phyloP scores from a whole-genome alignment of 2,113 vertebrate genomes.

The Jaculus jaculus region DNA sequence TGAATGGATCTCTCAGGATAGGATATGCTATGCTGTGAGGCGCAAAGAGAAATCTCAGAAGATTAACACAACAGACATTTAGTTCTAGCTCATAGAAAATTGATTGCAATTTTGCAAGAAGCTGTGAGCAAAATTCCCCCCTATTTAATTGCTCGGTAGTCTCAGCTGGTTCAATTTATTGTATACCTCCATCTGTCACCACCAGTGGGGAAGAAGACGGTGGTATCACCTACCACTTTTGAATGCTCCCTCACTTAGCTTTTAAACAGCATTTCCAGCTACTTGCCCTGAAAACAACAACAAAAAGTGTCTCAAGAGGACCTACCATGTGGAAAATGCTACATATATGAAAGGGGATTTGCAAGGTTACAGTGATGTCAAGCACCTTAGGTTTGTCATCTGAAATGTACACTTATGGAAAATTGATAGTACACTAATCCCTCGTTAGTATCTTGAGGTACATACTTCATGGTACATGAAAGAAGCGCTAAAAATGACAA shows the following conservation, averaged over 20 bases:
- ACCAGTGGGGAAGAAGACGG: rapidly evolving
- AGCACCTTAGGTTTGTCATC: background rate
- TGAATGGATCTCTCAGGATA: background rate
- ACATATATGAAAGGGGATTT: background rate
- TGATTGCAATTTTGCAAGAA: background rate
- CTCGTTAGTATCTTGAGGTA: background rate
- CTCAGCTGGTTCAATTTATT: background rate
- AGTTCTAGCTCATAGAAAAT: background rate
- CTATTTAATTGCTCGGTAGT: background rate
- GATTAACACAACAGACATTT: background rate
- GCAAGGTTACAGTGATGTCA: background rate
- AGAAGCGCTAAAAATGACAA: background rate
- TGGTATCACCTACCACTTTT: background rate
- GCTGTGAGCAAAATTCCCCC: background rate
- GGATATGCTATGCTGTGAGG: background rate
- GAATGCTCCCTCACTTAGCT: background rate
- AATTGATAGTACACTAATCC: background rate
- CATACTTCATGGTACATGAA: background rate
- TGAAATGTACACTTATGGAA: background rate
- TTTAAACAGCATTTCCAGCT: background rate
- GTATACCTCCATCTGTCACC: background rate
- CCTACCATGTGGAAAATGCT: background rate
- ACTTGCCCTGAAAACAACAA: background rate
- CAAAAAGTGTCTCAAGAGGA: background rate
- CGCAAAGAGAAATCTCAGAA: background rate